Evolutionary conservation across 2,888 invertebrate species (phyloP), one percentile per base, ranked within the genome.

Genomic region (Hololepta plana): DNA sequence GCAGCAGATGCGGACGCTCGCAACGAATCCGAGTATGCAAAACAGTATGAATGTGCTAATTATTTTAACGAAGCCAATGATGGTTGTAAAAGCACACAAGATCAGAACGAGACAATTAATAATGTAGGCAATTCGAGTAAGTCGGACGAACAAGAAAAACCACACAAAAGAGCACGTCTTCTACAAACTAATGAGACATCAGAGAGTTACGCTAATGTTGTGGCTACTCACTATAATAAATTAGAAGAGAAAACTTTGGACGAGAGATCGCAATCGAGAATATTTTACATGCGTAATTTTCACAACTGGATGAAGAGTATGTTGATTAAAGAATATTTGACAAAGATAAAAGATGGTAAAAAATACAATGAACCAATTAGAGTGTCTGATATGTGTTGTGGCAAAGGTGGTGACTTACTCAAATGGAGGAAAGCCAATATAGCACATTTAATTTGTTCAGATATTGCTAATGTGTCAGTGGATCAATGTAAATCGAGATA

Each of bases 271-370:
- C 74, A 84, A 43, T 93, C 93, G 13, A 72, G 87, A 13, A 98
- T 99, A 40, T 79, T 85, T 43, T 76, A 81, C 49, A 66, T 98
- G 60, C 66, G 98, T 38, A 98, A 95, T 56, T 93, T 96, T 49
- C 98, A 99, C 53, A 98, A 99, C 53, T 99, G 96, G 96, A 74
- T 93, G 8, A 99, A 98, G 59, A 85, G 87, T 53, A 82, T 88
- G 61, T 61, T 93, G 1, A 95, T 99, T 41, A 74, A 82, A 65
- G 71, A 80, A 56, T 75, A 76, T 53, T 58, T 70, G 42, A 68
- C 59, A 35, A 72, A 68, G 51, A 63, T 72, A 23, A 72, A 66
- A 43, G 63, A 65, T 36, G 55, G 45, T 3, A 72, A 68, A 41
- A 67, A 67, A 34, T 62, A 70, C 35, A 73, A 74, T n/a, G 62